Base-by-base conservation (phyloP, 2,113 vertebrate genomes). In the Poecile atricapillus region DNA sequence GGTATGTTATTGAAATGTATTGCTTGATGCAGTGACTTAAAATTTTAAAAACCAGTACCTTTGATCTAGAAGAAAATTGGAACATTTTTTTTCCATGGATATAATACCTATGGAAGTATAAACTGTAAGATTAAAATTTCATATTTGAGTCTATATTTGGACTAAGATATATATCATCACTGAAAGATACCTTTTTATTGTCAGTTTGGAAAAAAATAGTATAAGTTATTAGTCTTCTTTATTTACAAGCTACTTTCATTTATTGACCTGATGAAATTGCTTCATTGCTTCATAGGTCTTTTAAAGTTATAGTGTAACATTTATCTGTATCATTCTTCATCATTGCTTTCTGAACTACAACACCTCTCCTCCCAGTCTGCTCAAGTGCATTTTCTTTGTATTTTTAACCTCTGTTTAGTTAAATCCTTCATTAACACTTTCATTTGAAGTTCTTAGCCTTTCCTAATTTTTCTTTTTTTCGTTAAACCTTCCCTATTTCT, bases 1-100 rank as follows among this genome's bases (percentile, higher is more conserved):
- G 99, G 99, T 99, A 98, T 98, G 99, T 97, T 76, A 50, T 2
- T 64, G 22, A 83, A 70, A 86, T 58, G 4, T 63, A 31, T 67
- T 88, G 19, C 62, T 90, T 79, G 24, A 52, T 91, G 6, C 8
- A 77, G 1, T 76, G 27, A 65, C 24, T 79, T 89, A 65, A 52
- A 74, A 53, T 41, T 86, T 55, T 84, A 46, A 89, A 52, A 71
- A 37, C 7, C 8, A 46, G 3, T 79, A 25, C 23, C 22, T 82
- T 88, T 82, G 31, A 3, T 64, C 17, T 80, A 58, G 52, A 62
- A 70, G 44, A 65, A 87, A 77, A 46, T 10, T 5, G 28, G 88
- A 88, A 69, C 4, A 6, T 39, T 50, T 6, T 71, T 20, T 52
- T 89, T 53, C 25, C 9, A 7, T 71, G 6, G 6, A 30, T 81